phyloP scores from a whole-genome alignment of 1,140 invertebrate species.

The Psilanteris sp. region DNA sequence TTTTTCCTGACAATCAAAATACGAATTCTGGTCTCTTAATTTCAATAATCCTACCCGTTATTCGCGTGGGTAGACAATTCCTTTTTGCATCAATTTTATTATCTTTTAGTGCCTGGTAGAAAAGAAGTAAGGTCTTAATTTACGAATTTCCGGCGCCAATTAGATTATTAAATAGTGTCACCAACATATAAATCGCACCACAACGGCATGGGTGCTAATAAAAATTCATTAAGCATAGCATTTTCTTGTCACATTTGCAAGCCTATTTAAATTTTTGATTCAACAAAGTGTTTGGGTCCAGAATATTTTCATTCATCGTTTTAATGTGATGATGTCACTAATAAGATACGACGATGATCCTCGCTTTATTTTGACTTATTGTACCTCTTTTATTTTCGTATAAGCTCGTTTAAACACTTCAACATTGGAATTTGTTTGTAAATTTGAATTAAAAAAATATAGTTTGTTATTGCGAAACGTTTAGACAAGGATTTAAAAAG shows the following conservation, averaged over 20 bases:
- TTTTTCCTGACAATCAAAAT: neutral
- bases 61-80: constrained; percentile 27
- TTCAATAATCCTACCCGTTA: constrained; percentile 44
- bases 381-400: too few relatives aligned
- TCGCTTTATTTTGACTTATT: too few relatives aligned
- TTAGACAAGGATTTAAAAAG: too few relatives aligned
- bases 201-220: constrained; percentile 8
- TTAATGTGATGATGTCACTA: constrained; percentile 36
- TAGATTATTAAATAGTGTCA: constrained; percentile 35
- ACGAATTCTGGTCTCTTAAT: constrained; percentile 47
- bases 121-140: constrained; percentile 2
- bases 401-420: too few relatives aligned
- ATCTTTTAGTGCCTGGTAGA: neutral
- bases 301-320: constrained; percentile 24
- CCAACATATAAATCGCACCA: constrained; percentile 17
- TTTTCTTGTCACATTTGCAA: constrained; percentile 10
- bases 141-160: constrained; percentile 11
- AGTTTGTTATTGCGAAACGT: too few relatives aligned
- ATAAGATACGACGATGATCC: neutral
- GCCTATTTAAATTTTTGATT: constrained; percentile 35
- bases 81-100: constrained; percentile 8
- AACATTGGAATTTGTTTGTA: too few relatives aligned
- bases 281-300: constrained; percentile 2
- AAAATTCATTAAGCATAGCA: constrained; percentile 31
- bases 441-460: too few relatives aligned